phyloP scores from a whole-genome alignment of 1,140 invertebrate genomes.

The Drosophila eugracilis region DNA sequence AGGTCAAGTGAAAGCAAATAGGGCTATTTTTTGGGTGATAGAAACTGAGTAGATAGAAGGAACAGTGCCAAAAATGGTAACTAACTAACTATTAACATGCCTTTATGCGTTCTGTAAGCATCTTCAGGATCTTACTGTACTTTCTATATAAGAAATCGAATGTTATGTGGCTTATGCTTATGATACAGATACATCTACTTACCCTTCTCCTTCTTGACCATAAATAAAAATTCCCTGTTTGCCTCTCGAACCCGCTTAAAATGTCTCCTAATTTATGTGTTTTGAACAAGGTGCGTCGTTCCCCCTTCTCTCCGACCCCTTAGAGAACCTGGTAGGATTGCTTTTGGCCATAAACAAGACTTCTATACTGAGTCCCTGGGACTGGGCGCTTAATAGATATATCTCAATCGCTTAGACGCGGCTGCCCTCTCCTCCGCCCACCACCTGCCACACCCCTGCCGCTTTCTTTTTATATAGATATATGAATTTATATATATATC shows the following conservation, averaged over 20 bases:
- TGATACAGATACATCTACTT: background rate
- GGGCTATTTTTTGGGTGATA: background rate
- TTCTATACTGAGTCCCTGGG: conserved; percentile 26
- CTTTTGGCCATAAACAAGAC: conserved; percentile 34
- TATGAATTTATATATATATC: background rate
- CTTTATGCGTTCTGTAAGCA: too few species aligned
- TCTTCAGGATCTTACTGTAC: conserved; percentile 6
- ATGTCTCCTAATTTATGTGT: conserved; percentile 44
- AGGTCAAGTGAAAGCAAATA: conserved; percentile 11
- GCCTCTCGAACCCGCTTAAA: conserved; percentile 4
- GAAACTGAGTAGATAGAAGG: too few species aligned
- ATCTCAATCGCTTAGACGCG: conserved; percentile 65
- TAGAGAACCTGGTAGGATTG: background rate
- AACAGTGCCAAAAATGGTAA: too few species aligned
- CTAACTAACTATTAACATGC: too few species aligned
- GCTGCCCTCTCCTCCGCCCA: conserved; percentile 43
- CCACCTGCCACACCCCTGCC: conserved; percentile 15
- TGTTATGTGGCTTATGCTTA: background rate
- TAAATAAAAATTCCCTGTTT: conserved; percentile 16
- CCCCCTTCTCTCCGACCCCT: background rate
- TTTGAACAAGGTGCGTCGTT: conserved; percentile 34
- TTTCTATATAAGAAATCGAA: background rate
- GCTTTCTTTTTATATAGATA: background rate
- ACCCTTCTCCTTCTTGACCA: conserved; percentile 4
- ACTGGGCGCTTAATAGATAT: conserved; percentile 66